Percentiles rank a stretch among this genome's conserved stretches.
Evolutionary conservation across 2,888 invertebrate genomes (phyloP).

Genomic region (Strigamia transsilvanica): DNA sequence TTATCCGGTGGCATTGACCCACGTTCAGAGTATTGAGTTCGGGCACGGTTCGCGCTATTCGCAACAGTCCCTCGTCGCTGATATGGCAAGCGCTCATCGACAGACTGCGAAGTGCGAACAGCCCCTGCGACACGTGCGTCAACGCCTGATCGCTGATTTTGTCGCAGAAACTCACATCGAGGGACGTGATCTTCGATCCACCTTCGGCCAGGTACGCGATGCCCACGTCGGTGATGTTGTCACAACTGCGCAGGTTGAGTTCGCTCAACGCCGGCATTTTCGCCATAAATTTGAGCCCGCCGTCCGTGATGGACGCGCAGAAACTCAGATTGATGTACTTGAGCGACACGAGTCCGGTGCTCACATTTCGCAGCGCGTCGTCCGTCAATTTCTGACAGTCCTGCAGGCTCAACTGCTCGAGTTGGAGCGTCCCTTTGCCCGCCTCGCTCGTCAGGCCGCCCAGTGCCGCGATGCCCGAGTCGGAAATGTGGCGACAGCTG

Average conservation of each 20-base stretch:
- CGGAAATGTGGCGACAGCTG: conserved; percentile 92
- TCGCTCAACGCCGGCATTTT: conserved; percentile 84
- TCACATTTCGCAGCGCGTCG: conserved; percentile 85
- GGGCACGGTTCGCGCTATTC: conserved; percentile 82
- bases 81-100: conserved; percentile 91
- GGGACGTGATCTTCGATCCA: conserved; percentile 76
- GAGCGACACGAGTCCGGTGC: conserved; percentile 79
- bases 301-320: conserved; percentile 93
- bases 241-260: conserved; percentile 89
- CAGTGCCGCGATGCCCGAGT: conserved; percentile 87
- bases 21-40: conserved; percentile 90
- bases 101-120: conserved; percentile 82
- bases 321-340: conserved; percentile 91
- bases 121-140: conserved; percentile 87
- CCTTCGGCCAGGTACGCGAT: conserved; percentile 92
- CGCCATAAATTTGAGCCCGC: conserved; percentile 86
- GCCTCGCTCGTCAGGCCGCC: conserved; percentile 68
- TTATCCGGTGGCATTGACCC: conserved; percentile 90
- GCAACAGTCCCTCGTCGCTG: conserved; percentile 87
- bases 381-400: conserved; percentile 95
- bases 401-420: conserved; percentile 88
- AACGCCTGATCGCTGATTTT: conserved; percentile 92
- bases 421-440: conserved; percentile 69
- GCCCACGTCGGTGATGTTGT: conserved; percentile 91
- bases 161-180: conserved; percentile 96